These are phyloP conservation scores for Heliconius cydno DNA, from an alignment of 2,888 invertebrate species.

Conservation along the genomic window DNA sequence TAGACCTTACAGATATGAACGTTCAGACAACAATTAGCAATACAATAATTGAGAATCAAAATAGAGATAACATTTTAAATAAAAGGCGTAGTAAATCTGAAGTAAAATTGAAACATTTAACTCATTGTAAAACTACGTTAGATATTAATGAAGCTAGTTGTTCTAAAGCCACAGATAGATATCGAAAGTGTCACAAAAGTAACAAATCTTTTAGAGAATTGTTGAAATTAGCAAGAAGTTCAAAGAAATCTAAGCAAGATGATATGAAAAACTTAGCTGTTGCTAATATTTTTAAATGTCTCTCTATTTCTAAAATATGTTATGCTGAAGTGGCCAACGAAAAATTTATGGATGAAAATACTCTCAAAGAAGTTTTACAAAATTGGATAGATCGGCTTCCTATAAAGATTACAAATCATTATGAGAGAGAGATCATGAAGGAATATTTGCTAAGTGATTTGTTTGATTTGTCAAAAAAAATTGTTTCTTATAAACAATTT, in stretches of 20 bases:
- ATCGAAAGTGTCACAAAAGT: conserved; percentile 47
- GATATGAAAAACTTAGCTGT: conserved; percentile 10
- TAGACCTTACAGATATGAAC: conserved; percentile 24
- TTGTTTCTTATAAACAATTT: conserved; percentile 5
- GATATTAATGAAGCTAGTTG: conserved; percentile 50
- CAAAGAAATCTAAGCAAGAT: conserved; percentile 17
- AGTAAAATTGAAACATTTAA: conserved; percentile 53
- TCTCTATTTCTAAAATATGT: conserved; percentile 46
- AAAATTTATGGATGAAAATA: conserved; percentile 52
- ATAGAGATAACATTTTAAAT: conserved; percentile 34
- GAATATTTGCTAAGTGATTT: conserved; percentile 43
- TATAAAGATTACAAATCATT: conserved; percentile 36
- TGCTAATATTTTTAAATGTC: conserved; percentile 10
- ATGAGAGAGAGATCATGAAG: conserved; percentile 36
- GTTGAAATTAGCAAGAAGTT: conserved; percentile 22
- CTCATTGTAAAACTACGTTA: conserved; percentile 52
- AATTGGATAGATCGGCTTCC: conserved; percentile 46
- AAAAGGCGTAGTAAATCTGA: conserved; percentile 58
- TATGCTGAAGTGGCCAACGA: conserved; percentile 22
- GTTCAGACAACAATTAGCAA: conserved; percentile 38
- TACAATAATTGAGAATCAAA: conserved; percentile 25
- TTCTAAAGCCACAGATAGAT: conserved; percentile 24
- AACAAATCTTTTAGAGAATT: conserved; percentile 23
- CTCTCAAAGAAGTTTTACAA: conserved; percentile 49
- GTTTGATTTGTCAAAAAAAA: conserved; percentile 39